Conservation (phyloP, 92 coral and sea anemone genomes). For the Epizoanthus ramosus region DNA sequence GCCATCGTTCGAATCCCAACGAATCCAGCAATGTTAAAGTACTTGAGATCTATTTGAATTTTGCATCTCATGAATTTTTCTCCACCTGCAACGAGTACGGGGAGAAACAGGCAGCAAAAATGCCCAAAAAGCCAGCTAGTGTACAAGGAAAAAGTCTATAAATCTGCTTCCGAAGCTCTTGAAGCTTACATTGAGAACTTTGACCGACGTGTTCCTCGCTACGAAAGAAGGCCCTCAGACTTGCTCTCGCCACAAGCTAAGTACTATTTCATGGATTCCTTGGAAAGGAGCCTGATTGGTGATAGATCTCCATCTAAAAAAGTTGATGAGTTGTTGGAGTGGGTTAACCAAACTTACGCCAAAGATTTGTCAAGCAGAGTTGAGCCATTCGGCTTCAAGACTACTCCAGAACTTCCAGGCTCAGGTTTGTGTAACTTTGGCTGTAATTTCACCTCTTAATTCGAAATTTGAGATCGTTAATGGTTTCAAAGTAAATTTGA, state of each 20-base stretch:
- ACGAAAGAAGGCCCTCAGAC: constrained; percentile 73
- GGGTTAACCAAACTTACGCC: constrained; percentile 90
- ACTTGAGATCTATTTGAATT: constrained; percentile 65
- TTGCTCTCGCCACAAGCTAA: constrained; percentile 90
- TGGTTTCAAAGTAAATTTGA: neutral
- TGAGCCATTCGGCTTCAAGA: constrained; percentile 78
- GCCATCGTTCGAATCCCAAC: constrained; percentile 92
- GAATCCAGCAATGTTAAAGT: constrained; percentile 50
- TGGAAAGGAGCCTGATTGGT: constrained; percentile 72
- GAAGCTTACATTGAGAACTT: constrained; percentile 91
- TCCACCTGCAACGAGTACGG: constrained; percentile 54
- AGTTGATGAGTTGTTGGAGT: constrained; percentile 84
- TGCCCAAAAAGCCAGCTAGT: constrained; percentile 44
- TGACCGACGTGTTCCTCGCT: constrained; percentile 65
- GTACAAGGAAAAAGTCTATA: constrained; percentile 55
- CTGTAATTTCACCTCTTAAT: neutral
- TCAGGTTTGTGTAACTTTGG: constrained; percentile 57
- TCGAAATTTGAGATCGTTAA: constrained; percentile 1
- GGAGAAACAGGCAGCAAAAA: constrained; percentile 45
- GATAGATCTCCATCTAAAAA: constrained; percentile 75
- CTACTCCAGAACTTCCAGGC: constrained; percentile 52
- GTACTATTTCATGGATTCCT: constrained; percentile 88
- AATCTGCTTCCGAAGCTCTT: constrained; percentile 87
- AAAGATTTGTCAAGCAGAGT: constrained; percentile 80
- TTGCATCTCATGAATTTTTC: constrained; percentile 84